Evolutionary conservation across 2,797 vertebrate genomes (phyloP), one percentile per base, ranked within the genome.

Genomic region (Mormyrus hasselquistii): DNA sequence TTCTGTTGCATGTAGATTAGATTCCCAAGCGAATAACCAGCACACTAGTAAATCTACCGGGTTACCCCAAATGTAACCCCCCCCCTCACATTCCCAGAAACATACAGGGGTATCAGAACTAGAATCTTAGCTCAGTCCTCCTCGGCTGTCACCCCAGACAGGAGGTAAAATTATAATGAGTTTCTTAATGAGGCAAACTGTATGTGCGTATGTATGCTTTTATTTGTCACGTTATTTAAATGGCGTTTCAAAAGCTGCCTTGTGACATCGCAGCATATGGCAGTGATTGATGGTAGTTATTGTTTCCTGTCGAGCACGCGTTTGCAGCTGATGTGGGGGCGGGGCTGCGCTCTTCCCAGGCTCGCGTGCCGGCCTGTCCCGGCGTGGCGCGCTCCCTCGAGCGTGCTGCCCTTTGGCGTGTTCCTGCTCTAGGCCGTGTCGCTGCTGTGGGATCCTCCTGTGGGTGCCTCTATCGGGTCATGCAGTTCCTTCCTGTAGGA

Each of bases 201-300:
- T 53, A 9, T 50, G 10, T 85, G 83, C 12, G 50, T 85, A 52
- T 53, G 47, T 85, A 29, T 53, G 2, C 10, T 41, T 87, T 41
- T 55, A 87, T 87, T 87, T 59, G 50, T 57, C 85, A 87, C 0
- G 25, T 87, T 87, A 87, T 87, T 87, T 59, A 87, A 87, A 87
- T 87, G 22, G 29, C 5, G 53, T 57, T 25, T 87, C 50, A 55
- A 25, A 38, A 41, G 85, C 50, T n/a, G 34, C 49, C 85, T 38
- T 4, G 25, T 55, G 85, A 52, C 82, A 84, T 84, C n/a, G 6
- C 82, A 84, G 41, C 82, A 84, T 84, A 84, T 84, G 82, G 82
- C 29, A 57, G 9, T 55, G 84, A 86, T 29, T 86, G 84, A 86
- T 86, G 52, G 50, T 55, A 38, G 44, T 86, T 86, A 53, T 86